Evolutionary conservation across 2,113 vertebrate genomes (phyloP), one percentile per base, ranked within the genome.

Genomic region (Atherinomorus stipes): DNA sequence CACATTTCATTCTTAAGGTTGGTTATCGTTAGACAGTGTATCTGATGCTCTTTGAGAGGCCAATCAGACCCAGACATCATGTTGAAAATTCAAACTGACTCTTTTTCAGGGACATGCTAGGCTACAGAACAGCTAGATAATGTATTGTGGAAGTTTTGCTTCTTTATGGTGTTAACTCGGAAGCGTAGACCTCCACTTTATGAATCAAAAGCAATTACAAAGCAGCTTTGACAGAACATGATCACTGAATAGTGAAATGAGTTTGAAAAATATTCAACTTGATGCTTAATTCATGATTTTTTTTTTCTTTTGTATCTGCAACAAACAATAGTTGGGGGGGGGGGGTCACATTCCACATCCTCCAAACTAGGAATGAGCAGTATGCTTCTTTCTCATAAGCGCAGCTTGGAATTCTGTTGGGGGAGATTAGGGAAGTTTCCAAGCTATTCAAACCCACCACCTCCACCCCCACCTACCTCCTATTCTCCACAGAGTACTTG

Each of bases 391-490:
- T 77, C 85, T 60, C 81, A 58, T 62, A 57, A 65, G 71, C 76
- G 84, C 65, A 84, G 76, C 54, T 84, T 71, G 85, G 79, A 90
- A 88, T 85, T 85, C 72, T 85, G 75, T 85, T 76, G 37, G 64
- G 64, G 80, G 80, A 93, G 92, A 92, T 93, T 93, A 92, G 85
- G 88, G 88, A 91, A 93, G 80, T 93, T 93, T 94, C 91, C 90
- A 86, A 85, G 84, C 87, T 89, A 91, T 93, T 91, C 85, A 85
- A 65, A 85, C 51, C 81, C 67, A 49, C 47, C 62, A 45, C 12
- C 67, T 49, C 50, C 61, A 45, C 12, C 59, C 59, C 38, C 13
- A 25, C 66, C 64, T 21, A 63, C 47, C 68, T 62, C 28, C 59
- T 49, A 65, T 87, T 83, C 79, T 87, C 71, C 56, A 23, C 76